Evolutionary conservation across 2,113 vertebrate genomes (phyloP).

Genomic region (Myotis brandtii): DNA sequence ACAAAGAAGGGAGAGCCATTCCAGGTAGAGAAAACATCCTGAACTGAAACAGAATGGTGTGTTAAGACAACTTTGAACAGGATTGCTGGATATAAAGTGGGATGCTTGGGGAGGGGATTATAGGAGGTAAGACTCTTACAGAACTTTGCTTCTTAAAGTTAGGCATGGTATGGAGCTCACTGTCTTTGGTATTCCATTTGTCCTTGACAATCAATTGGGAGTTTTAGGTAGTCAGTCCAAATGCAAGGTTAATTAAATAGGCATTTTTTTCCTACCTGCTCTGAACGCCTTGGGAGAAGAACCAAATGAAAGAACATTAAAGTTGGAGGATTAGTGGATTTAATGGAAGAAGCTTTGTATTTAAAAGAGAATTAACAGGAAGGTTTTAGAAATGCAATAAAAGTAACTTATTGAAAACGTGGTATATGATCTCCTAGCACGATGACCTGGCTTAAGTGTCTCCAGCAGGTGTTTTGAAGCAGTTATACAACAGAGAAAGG

Average conservation of each 20-base stretch:
- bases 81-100: background rate
- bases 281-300: background rate
- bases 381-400: slow-evolving; percentile 41
- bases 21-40: background rate
- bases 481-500: background rate
- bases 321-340: slow-evolving; percentile 13
- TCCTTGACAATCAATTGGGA: background rate
- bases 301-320: background rate
- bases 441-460: background rate
- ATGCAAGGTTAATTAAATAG: background rate
- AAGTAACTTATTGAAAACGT: slow-evolving; percentile 34
- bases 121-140: background rate
- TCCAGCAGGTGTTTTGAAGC: slow-evolving; percentile 8
- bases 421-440: background rate
- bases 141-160: background rate
- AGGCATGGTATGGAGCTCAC: background rate
- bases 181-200: background rate
- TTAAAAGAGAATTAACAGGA: slow-evolving; percentile 6
- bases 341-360: background rate
- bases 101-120: background rate
- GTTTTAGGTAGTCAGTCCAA: slow-evolving; percentile 22
- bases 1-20: background rate
- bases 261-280: background rate
- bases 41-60: background rate
- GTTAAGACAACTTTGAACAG: background rate